A percentile compares a stretch with the other conserved stretches of the same genome.
These are phyloP conservation scores for Alces alces DNA, from an alignment of 2,113 vertebrate genomes.

Conservation along the genomic window DNA sequence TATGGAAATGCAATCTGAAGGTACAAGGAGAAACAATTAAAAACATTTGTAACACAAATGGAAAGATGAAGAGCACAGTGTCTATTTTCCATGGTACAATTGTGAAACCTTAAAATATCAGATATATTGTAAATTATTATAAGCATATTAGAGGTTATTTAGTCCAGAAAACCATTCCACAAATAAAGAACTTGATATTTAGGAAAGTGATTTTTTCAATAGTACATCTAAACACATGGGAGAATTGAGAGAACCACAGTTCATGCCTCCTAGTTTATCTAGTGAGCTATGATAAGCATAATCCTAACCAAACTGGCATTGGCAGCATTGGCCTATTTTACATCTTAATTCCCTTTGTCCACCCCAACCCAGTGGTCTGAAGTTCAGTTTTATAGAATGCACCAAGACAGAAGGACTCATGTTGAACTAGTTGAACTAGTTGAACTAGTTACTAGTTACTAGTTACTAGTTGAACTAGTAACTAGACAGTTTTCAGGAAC, in stretches of 20 bases:
- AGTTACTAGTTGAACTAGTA: no score
- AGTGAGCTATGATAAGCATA: not conserved
- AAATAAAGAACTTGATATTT: not conserved
- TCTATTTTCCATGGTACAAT: not conserved
- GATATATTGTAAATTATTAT: not conserved
- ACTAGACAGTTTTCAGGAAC: not conserved
- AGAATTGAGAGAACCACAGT: not conserved
- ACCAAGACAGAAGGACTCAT: not conserved
- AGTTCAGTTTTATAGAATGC: not conserved
- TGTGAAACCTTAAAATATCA: not conserved
- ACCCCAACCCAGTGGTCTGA: not conserved
- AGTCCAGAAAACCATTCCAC: not conserved
- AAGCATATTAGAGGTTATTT: not conserved
- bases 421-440: no score
- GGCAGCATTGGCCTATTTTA: not conserved
- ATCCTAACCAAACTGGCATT: not conserved
- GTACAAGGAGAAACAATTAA: not conserved
- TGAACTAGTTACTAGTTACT: no score
- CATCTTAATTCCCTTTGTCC: not conserved
- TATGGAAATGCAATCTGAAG: not conserved
- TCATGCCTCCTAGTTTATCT: not conserved
- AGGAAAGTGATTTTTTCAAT: not conserved
- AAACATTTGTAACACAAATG: not conserved
- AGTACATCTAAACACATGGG: not conserved
- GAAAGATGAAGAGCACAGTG: not conserved